These are phyloP conservation scores for Cardinalis cardinalis DNA, from an alignment of 2,113 vertebrate species.

Conservation along the genomic window DNA sequence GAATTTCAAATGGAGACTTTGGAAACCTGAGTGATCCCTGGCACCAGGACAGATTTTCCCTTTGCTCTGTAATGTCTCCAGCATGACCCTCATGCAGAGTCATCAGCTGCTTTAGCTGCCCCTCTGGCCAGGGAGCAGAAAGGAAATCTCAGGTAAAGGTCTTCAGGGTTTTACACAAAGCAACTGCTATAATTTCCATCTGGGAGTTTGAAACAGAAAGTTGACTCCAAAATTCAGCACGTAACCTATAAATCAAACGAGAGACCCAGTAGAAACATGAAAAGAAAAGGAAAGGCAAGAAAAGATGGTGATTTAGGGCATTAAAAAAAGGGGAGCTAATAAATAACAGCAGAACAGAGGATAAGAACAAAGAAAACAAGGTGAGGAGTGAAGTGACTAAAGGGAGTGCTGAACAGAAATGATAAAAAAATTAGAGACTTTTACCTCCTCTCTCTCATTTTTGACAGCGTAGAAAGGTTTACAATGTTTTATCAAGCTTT, in stretches of 20 bases:
- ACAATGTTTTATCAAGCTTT: background rate
- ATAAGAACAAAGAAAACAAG: background rate
- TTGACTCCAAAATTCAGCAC: background rate
- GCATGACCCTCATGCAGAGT: background rate
- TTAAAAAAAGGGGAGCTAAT: background rate
- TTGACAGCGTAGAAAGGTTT: background rate
- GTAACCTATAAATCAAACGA: background rate
- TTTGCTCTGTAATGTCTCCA: background rate
- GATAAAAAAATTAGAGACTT: background rate
- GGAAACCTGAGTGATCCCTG: background rate
- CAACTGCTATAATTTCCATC: background rate
- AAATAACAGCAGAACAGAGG: background rate
- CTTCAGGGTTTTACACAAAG: background rate
- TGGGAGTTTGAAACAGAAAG: background rate
- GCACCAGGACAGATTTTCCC: background rate
- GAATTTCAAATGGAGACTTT: background rate
- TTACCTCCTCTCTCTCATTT: background rate
- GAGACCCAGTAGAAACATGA: background rate
- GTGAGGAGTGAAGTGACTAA: background rate
- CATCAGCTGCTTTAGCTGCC: background rate
- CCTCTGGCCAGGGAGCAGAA: background rate
- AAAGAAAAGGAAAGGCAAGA: background rate
- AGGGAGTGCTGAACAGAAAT: background rate
- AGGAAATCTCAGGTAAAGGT: conserved; percentile 11
- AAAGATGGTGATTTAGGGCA: background rate